phyloP scores from a whole-genome alignment of 1,140 invertebrate genomes.

The Brachionus paranguensis region DNA sequence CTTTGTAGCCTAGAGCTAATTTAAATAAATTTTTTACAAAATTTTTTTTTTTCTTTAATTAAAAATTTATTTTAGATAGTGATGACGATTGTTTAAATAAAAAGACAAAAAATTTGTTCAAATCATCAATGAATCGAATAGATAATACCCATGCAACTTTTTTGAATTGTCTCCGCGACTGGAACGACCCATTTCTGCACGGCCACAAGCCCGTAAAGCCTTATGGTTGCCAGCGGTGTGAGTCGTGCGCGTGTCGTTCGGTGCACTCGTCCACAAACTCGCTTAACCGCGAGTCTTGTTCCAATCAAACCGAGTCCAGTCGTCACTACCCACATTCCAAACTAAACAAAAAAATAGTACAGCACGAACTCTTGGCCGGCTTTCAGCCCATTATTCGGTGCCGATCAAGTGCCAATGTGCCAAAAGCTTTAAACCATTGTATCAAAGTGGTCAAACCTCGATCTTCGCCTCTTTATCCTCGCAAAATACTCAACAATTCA shows the following conservation, averaged over 20 bases:
- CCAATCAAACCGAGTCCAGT: not conserved
- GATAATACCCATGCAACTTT: conserved; percentile 36
- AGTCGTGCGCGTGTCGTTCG: not conserved
- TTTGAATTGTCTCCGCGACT: conserved; percentile 27
- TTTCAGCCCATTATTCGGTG: conserved; percentile 18
- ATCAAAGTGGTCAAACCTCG: not conserved
- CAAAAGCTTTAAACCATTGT: not conserved
- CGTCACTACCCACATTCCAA: not conserved
- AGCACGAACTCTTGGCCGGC: not conserved
- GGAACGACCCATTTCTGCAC: conserved; percentile 37
- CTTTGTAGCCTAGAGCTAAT: not conserved
- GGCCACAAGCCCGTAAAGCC: conserved; percentile 1
- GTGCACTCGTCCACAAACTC: not conserved
- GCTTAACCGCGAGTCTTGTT: not conserved
- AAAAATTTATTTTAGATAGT: not conserved
- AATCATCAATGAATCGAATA: conserved; percentile 37
- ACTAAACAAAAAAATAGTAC: not conserved
- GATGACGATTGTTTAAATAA: conserved; percentile 34
- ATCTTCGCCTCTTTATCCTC: not conserved
- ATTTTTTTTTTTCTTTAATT: not conserved
- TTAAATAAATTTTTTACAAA: not conserved
- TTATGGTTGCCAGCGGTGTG: conserved; percentile 20
- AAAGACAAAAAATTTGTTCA: conserved; percentile 33
- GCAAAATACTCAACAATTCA: not conserved
- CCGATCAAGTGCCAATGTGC: conserved; percentile 7